These are phyloP conservation scores for Dermatophagoides farinae DNA, from an alignment of 1,140 invertebrate species.

Conservation along the genomic window DNA sequence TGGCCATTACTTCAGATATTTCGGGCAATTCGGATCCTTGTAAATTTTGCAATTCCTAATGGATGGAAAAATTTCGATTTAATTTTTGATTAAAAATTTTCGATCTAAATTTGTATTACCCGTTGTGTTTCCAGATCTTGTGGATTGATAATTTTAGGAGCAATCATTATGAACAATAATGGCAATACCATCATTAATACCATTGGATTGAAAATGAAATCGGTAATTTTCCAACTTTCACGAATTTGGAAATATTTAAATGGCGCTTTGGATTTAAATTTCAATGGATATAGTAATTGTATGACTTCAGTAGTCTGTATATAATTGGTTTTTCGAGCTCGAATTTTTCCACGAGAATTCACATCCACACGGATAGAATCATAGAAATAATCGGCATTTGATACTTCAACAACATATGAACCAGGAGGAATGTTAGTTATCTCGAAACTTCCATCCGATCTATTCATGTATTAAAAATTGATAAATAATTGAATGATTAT, in stretches of 20 bases:
- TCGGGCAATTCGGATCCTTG: slow-evolving; percentile 51
- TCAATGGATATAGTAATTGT: slow-evolving; percentile 73
- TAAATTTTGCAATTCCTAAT: slow-evolving; percentile 65
- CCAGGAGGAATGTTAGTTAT: slow-evolving; percentile 75
- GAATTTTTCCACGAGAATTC: slow-evolving; percentile 82
- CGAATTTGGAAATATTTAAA: slow-evolving; percentile 79
- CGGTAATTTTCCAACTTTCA: slow-evolving; percentile 83
- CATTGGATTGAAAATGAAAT: slow-evolving; percentile 91
- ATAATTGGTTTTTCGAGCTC: slow-evolving; percentile 81
- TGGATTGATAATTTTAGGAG: slow-evolving; percentile 82
- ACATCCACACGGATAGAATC: slow-evolving; percentile 84
- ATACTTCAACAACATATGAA: slow-evolving; percentile 80
- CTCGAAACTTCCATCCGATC: slow-evolving; percentile 76
- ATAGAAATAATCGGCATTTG: slow-evolving; percentile 72
- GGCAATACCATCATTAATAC: slow-evolving; percentile 92
- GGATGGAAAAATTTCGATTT: slow-evolving; percentile 14
- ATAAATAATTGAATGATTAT: slow-evolving; percentile 3
- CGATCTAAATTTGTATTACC: no score
- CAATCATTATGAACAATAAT: slow-evolving; percentile 64
- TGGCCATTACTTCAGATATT: slow-evolving; percentile 67
- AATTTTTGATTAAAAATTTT: not conserved
- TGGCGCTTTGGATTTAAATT: slow-evolving; percentile 54
- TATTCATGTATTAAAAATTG: slow-evolving; percentile 24
- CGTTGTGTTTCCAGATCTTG: slow-evolving; percentile 73
- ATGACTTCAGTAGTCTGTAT: slow-evolving; percentile 60